Base-by-base conservation (phyloP, 2,113 vertebrate genomes). In the Eubucco bourcierii region DNA sequence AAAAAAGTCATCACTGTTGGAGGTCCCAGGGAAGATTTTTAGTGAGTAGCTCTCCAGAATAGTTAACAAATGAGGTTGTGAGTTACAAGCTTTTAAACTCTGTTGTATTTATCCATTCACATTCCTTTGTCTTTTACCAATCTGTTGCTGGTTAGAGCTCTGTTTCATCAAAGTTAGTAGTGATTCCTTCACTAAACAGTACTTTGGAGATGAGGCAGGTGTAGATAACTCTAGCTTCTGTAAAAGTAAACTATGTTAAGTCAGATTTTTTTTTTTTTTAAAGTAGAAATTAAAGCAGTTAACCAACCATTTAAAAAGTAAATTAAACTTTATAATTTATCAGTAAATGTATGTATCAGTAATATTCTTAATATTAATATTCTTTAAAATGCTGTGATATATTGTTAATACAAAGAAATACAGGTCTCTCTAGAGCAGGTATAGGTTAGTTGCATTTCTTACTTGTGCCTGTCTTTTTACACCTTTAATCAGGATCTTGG, bases 291-390 rank as follows among this genome's bases (percentile, higher is more conserved):
- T 6, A 33, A 80, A 80, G 61, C 44, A 82, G 44, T 10, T 50
- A 1, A 21, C 58, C 25, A 72, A 23, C 21, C 23, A 33, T 60
- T 80, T 25, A 46, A 77, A 84, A 86, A 88, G 18, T 58, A 70
- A 58, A 59, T 80, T 61, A 1, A 1, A 6, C 5, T 66, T 60
- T 89, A 72, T 89, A 72, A 60, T 18, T 10, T 60, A 50, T 75
- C 7, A 44, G 6, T 67, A 90, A 91, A 87, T 87, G 88, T 46
- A 39, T 18, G 8, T 64, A 50, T 75, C 7, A 44, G 6, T 67
- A 90, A n/a, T n/a, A n/a, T n/a, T n/a, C n/a, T n/a, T n/a, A 91
- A 87, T 87, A 90, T 46, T 46, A 71, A 47, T 50, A 46, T 12
- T 6, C 4, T 46, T 80, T 19, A 23, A 67, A 84, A 37, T 68